Evolutionary conservation across 1,140 invertebrate species (phyloP).

Genomic region (Ostrea edulis): DNA sequence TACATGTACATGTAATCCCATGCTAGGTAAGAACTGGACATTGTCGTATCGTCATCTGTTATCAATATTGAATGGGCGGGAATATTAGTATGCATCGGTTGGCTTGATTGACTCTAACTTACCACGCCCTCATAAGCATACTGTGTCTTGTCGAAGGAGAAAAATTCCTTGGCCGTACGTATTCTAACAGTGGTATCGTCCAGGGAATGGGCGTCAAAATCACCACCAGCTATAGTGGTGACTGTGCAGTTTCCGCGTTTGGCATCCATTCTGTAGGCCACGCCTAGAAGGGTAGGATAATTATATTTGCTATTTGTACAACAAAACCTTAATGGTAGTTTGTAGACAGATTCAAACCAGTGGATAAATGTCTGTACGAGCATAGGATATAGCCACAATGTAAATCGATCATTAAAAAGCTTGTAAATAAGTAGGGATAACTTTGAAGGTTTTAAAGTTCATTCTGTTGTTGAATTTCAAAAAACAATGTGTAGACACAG

Average conservation of each 20-base stretch:
- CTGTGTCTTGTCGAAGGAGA: slow-evolving; percentile 58
- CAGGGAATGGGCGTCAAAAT: slow-evolving; percentile 58
- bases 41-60: no score
- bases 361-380: no score
- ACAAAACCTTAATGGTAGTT: no score
- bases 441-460: no score
- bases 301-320: neutral
- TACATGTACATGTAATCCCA: no score
- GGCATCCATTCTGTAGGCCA: slow-evolving; percentile 64
- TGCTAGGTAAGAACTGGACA: no score
- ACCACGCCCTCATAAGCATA: slow-evolving; percentile 64
- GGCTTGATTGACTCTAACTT: slow-evolving; percentile 10
- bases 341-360: neutral
- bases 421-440: no score
- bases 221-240: slow-evolving; percentile 49
- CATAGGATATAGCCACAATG: no score
- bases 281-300: slow-evolving; percentile 54
- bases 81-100: neutral
- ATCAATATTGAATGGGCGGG: no score
- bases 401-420: no score
- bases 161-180: slow-evolving; percentile 64
- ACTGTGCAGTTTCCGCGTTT: slow-evolving; percentile 59
- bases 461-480: no score
- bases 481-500: no score
- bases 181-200: slow-evolving; percentile 56